phyloP scores from a whole-genome alignment of 2,113 vertebrate species.

The Meleagris gallopavo region DNA sequence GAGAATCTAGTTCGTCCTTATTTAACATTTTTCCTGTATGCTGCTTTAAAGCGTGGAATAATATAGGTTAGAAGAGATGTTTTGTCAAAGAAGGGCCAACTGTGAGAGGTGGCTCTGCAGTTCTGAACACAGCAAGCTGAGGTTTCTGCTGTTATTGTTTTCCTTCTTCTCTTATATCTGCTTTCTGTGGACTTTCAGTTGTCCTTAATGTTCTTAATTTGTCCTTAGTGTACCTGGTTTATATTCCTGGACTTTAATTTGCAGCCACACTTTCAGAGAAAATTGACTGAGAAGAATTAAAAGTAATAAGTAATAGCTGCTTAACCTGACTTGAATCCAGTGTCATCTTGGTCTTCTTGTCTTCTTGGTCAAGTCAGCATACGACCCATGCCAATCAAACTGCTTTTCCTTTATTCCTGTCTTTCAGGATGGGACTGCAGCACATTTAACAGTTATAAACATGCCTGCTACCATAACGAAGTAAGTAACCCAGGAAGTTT shows the following conservation, averaged over 20 bases:
- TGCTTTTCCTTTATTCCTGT: background rate
- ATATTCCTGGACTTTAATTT: background rate
- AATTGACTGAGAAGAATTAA: background rate
- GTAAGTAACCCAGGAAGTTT: conserved; percentile 36
- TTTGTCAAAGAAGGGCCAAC: background rate
- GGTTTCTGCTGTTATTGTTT: background rate
- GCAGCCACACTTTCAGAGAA: background rate
- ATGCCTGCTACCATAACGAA: conserved; percentile 60
- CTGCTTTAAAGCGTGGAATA: background rate
- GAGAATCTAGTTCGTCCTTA: background rate
- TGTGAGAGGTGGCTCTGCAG: background rate
- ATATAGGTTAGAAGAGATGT: background rate
- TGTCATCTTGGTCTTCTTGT: background rate
- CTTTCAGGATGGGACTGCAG: conserved; percentile 65
- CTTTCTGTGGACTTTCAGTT: background rate
- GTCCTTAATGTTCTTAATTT: background rate
- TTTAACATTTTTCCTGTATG: background rate
- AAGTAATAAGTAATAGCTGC: background rate
- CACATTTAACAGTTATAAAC: conserved; percentile 62
- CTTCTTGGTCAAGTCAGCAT: background rate
- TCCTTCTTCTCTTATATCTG: fast-evolving
- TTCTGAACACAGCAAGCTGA: background rate
- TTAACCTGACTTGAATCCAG: background rate
- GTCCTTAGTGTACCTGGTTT: background rate
- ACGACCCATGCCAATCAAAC: background rate